These are phyloP conservation scores for Agrochola lota DNA, from an alignment of 2,888 invertebrate species.

Conservation along the genomic window DNA sequence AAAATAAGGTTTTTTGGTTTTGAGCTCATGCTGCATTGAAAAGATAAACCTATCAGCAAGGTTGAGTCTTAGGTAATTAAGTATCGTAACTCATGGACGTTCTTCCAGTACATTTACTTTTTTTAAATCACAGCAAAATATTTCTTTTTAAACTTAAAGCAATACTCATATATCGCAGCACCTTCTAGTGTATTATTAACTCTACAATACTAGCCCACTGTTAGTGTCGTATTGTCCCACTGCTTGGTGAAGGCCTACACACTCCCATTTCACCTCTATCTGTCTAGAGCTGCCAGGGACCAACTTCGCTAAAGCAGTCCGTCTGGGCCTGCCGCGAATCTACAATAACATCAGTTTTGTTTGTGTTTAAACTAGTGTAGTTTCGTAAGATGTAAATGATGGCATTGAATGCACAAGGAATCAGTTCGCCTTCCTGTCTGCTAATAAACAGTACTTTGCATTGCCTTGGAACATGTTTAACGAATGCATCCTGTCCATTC, in stretches of 20 bases:
- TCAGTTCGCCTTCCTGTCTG: slow-evolving; percentile 2
- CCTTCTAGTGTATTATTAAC: background rate
- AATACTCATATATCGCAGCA: background rate
- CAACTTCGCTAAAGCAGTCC: background rate
- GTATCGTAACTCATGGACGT: background rate
- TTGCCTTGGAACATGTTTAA: slow-evolving; percentile 14
- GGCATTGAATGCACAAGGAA: slow-evolving; percentile 29
- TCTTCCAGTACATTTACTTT: background rate
- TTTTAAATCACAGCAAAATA: background rate
- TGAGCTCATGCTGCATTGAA: background rate
- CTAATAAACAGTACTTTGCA: slow-evolving; percentile 10
- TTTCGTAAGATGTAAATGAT: background rate
- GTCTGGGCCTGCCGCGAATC: background rate
- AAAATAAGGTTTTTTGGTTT: too few relatives aligned
- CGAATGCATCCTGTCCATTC: slow-evolving; percentile 40
- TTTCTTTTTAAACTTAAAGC: background rate
- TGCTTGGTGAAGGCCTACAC: background rate
- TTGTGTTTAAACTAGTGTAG: background rate
- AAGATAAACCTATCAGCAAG: background rate
- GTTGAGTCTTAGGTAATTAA: background rate
- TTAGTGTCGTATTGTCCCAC: background rate
- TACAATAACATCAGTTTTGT: background rate
- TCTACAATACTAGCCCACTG: background rate
- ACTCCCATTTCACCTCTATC: too few relatives aligned
- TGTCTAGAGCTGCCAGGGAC: too few relatives aligned